Percentiles rank a stretch among this genome's conserved stretches.
These are phyloP conservation scores for Bursaphelenchus mucronatus DNA, from an alignment of 1,140 invertebrate genomes.

Conservation along the genomic window DNA sequence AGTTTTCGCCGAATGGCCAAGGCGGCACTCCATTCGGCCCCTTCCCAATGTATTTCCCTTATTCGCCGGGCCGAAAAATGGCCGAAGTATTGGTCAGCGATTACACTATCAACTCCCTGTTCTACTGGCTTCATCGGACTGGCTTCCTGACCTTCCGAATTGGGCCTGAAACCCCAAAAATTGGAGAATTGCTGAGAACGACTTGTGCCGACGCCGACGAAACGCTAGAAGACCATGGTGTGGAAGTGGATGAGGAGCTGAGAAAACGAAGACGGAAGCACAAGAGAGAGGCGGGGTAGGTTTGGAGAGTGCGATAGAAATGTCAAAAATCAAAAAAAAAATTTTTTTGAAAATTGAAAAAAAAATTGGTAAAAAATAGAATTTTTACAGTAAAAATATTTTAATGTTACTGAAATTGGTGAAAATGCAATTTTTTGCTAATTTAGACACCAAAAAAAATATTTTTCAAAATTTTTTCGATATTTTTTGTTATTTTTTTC, in stretches of 20 bases:
- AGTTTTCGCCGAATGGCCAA: slow-evolving; percentile 43
- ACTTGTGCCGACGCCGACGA: slow-evolving; percentile 53
- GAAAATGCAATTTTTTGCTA: too few species aligned
- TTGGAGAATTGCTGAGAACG: slow-evolving; percentile 57
- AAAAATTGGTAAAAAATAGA: too few species aligned
- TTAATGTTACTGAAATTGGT: too few species aligned
- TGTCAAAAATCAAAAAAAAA: slow-evolving; percentile 25
- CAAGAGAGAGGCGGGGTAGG: background rate
- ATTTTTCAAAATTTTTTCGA: too few species aligned
- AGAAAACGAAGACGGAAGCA: slow-evolving; percentile 22
- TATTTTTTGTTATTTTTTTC: background rate
- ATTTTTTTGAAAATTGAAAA: too few species aligned
- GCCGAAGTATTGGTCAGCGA: slow-evolving; percentile 55
- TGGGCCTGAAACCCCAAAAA: slow-evolving; percentile 59
- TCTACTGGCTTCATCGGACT: slow-evolving; percentile 49
- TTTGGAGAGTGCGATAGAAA: slow-evolving; percentile 10
- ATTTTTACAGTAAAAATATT: too few species aligned
- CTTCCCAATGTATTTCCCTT: slow-evolving; percentile 57
- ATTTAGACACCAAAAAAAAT: too few species aligned
- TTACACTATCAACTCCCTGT: slow-evolving; percentile 57
- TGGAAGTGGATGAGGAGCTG: slow-evolving; percentile 30
- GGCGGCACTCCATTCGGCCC: slow-evolving; percentile 58
- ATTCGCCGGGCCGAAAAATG: slow-evolving; percentile 49
- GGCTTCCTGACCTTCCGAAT: slow-evolving; percentile 48
- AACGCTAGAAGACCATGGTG: slow-evolving; percentile 48